Percentiles rank a stretch among this genome's conserved stretches.
phyloP scores from a whole-genome alignment of 2,888 invertebrate species.

The Thereva unica region DNA sequence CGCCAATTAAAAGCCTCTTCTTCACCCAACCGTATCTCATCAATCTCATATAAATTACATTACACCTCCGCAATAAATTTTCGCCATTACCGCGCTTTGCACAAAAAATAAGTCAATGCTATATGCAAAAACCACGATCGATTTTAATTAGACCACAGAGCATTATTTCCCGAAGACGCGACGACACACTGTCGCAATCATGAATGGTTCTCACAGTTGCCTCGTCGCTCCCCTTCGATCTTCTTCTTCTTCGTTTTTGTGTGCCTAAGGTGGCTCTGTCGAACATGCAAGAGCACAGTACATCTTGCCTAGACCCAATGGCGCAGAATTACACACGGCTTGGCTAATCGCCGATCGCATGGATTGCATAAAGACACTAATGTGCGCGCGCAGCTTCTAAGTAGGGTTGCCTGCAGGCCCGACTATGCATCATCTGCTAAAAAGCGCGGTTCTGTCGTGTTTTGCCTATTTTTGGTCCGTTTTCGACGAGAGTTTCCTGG shows the following conservation, averaged over 20 bases:
- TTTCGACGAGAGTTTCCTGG: no score
- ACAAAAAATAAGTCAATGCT: not conserved
- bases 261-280: not conserved
- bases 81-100: no score
- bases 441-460: not conserved
- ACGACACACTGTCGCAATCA: no score
- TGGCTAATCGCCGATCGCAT: constrained; percentile 11
- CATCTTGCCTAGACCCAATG: constrained; percentile 18
- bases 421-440: not conserved
- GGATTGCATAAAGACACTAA: constrained; percentile 17
- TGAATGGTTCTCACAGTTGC: no score
- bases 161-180: no score
- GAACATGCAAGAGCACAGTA: constrained; percentile 9
- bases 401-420: not conserved
- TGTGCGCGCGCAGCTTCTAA: constrained; percentile 5
- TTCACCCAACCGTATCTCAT: no score
- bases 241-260: no score
- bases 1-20: no score
- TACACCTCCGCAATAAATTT: no score
- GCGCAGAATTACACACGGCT: constrained; percentile 8
- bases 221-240: no score
- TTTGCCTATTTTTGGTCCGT: not conserved
- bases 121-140: not conserved
- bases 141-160: not conserved
- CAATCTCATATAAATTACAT: no score